These are phyloP conservation scores for Portevinia maculata DNA, from an alignment of 2,888 invertebrate species.

Conservation along the genomic window DNA sequence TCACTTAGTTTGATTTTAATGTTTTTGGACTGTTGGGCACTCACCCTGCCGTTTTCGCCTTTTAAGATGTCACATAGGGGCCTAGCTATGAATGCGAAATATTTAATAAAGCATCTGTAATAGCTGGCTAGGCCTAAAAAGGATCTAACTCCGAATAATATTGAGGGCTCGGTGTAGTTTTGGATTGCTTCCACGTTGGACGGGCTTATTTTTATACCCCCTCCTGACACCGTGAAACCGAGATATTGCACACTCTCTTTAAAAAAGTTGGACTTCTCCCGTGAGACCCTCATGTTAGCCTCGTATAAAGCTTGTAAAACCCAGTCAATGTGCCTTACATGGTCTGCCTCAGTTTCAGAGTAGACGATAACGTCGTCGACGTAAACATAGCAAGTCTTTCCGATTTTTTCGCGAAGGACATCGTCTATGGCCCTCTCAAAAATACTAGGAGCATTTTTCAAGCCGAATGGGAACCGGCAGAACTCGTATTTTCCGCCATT, in stretches of 20 bases:
- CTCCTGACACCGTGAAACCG: slow-evolving; percentile 27
- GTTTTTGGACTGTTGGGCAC: slow-evolving; percentile 57
- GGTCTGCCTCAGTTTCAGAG: too few relatives aligned
- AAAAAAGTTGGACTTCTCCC: slow-evolving; percentile 31
- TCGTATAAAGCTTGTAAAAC: slow-evolving; percentile 19
- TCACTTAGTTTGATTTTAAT: slow-evolving; percentile 44
- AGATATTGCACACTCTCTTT: slow-evolving; percentile 25
- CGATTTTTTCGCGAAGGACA: too few relatives aligned
- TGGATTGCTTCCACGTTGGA: slow-evolving; percentile 24
- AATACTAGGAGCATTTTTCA: slow-evolving; percentile 38
- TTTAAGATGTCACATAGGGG: slow-evolving; percentile 68
- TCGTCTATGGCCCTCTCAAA: too few relatives aligned
- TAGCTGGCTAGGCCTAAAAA: slow-evolving; percentile 55
- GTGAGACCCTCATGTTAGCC: slow-evolving; percentile 39
- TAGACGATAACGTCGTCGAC: too few relatives aligned
- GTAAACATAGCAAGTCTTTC: too few relatives aligned
- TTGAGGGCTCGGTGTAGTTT: slow-evolving; percentile 15
- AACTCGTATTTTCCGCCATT: slow-evolving; percentile 33
- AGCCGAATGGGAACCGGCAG: slow-evolving; percentile 22
- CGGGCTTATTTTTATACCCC: slow-evolving; percentile 11
- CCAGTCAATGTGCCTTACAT: too few relatives aligned
- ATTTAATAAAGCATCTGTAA: slow-evolving; percentile 62
- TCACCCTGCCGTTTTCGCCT: slow-evolving; percentile 69
- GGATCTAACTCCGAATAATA: slow-evolving; percentile 7
- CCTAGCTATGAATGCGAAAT: slow-evolving; percentile 70